Evolutionary conservation across 2,113 vertebrate species (phyloP), one percentile per base, ranked within the genome.

Genomic region (Lichenostomus cassidix): DNA sequence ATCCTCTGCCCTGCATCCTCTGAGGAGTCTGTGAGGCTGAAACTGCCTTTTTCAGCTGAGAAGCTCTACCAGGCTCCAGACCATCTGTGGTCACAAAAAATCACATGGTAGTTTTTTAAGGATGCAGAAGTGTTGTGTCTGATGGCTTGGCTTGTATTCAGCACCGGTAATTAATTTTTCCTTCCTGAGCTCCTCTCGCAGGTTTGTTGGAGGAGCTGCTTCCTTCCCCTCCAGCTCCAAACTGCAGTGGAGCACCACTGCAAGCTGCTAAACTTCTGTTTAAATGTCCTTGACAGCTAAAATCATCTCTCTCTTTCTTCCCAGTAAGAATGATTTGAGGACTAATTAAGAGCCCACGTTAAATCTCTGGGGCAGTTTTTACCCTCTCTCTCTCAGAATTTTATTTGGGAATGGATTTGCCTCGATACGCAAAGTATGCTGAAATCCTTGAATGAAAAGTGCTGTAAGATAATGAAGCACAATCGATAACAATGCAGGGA

Each of bases 81-180:
- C 90, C 96, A 86, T 93, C 94, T 97, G 94, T 81, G 89, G 92
- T 83, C 75, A 50, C 3, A 1, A 18, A 18, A 27, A 56, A 65
- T 76, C 78, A 41, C 74, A 1, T 24, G 74, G 89, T 21, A 9
- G 37, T 31, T 37, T n/a, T 49, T 69, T 69, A 24, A 69, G 78
- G 87, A 24, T 60, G 53, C 87, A 82, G 89, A 47, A 87, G 35
- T 60, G 77, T 79, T 16, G 33, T 67, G 78, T 55, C 87, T 92
- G 84, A 84, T 75, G 87, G 62, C 78, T 94, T 96, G 95, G 91
- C 95, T 1, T 0, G 25, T 10, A 33, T 82, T 94, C 94, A 94
- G 70, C 89, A 55, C 90, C 44, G 59, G 87, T 95, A 90, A 95
- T 95, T 64, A 68, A 65, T 94, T 91, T 81, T 92, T 68, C 78